Conservation (phyloP, 1,140 invertebrate species). For the Medauroidea extradentata region DNA sequence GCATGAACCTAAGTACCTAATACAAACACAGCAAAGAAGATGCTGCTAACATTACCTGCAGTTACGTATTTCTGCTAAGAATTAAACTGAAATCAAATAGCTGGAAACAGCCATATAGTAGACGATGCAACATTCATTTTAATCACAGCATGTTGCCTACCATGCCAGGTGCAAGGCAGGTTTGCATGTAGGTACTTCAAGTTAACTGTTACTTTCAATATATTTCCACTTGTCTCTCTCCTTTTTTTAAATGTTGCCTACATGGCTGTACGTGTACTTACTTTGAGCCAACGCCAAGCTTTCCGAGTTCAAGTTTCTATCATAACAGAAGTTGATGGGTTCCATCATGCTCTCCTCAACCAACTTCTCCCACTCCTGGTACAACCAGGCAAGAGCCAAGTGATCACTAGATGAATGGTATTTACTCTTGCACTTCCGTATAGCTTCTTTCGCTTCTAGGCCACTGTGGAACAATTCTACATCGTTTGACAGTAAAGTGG, state of each 20-base stretch:
- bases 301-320: conserved; percentile 40
- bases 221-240: not conserved
- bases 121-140: too few species aligned
- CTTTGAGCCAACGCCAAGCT: conserved; percentile 43
- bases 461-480: conserved; percentile 31
- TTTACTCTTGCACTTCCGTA: conserved; percentile 45
- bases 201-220: conserved; percentile 12
- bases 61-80: too few species aligned
- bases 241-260: not conserved
- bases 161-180: too few species aligned
- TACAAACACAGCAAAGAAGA: too few species aligned
- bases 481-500: conserved; percentile 32
- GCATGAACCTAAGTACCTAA: too few species aligned
- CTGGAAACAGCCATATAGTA: too few species aligned
- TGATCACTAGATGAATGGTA: conserved; percentile 52
- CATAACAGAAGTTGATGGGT: conserved; percentile 37
- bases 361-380: conserved; percentile 41
- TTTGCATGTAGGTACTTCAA: too few species aligned
- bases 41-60: too few species aligned
- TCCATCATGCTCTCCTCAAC: conserved; percentile 21
- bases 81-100: too few species aligned
- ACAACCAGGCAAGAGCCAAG: conserved; percentile 46
- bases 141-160: too few species aligned
- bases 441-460: conserved; percentile 31
- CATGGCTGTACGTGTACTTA: conserved; percentile 38